These are phyloP conservation scores for Eubasilissa regina DNA, from an alignment of 1,140 invertebrate species.

Conservation along the genomic window DNA sequence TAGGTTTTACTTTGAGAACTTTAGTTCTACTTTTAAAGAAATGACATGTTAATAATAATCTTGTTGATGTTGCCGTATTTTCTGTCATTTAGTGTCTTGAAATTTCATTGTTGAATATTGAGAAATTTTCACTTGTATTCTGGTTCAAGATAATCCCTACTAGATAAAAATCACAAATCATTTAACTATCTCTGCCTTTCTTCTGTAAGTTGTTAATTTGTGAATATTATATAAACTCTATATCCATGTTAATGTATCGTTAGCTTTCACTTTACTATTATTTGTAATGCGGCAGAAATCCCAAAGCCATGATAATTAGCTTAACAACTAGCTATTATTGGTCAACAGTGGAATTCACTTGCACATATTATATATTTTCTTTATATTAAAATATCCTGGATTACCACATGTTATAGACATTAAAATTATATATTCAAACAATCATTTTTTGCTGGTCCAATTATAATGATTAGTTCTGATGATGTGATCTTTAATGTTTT, in stretches of 20 bases:
- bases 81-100: slow-evolving; percentile 30
- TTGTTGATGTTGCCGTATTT: slow-evolving; percentile 26
- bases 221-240: slow-evolving; percentile 49
- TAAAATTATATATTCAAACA: background rate
- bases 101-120: slow-evolving; percentile 26
- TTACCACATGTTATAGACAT: background rate
- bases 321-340: slow-evolving; percentile 29
- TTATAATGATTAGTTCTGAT: background rate
- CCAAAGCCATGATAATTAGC: slow-evolving; percentile 21
- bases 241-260: slow-evolving; percentile 42
- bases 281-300: slow-evolving; percentile 60
- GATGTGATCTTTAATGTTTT: background rate
- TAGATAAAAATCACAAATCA: slow-evolving; percentile 19
- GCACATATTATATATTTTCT: background rate
- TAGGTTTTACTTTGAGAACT: slow-evolving; percentile 42
- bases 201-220: slow-evolving; percentile 42
- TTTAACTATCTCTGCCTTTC: slow-evolving; percentile 21
- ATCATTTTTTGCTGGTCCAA: slow-evolving; percentile 14
- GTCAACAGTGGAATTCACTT: slow-evolving; percentile 22
- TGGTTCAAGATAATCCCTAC: slow-evolving; percentile 11
- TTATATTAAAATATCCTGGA: slow-evolving; percentile 2
- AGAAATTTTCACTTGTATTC: slow-evolving; percentile 2
- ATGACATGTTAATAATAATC: slow-evolving; percentile 35
- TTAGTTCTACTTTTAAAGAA: slow-evolving; percentile 20
- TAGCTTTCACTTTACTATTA: slow-evolving; percentile 59